These are phyloP conservation scores for Lamellibrachia columna DNA, from an alignment of 2,888 invertebrate species.

Conservation along the genomic window DNA sequence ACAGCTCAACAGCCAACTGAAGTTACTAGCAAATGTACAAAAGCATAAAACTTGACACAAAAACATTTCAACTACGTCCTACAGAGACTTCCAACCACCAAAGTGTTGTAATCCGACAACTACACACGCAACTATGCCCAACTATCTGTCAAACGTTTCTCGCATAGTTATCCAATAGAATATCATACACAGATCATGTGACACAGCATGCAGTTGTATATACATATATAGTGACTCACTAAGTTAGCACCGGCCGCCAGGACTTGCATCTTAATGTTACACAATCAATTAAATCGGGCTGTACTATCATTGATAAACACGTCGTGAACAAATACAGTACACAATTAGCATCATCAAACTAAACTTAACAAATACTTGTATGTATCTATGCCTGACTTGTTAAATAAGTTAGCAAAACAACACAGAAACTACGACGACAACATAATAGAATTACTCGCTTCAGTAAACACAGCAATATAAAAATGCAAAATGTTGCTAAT, in stretches of 20 bases:
- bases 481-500: slow-evolving; percentile 12
- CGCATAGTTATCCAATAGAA: not conserved
- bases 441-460: not conserved
- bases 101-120: not conserved
- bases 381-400: not conserved
- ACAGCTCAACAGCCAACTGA: not conserved
- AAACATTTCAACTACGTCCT: not conserved
- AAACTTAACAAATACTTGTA: not conserved
- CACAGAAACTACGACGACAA: not conserved
- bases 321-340: not conserved
- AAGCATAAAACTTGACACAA: not conserved
- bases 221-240: not conserved
- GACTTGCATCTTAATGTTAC: not conserved
- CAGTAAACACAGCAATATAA: not conserved
- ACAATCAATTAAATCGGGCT: not conserved
- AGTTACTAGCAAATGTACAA: slow-evolving; percentile 4
- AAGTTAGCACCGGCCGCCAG: slow-evolving; percentile 11
- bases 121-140: not conserved
- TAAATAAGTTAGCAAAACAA: not conserved
- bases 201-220: not conserved
- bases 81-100: not conserved
- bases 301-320: not conserved
- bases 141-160: not conserved
- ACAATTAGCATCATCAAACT: not conserved
- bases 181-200: not conserved